Evolutionary conservation across 2,113 vertebrate genomes (phyloP), one percentile per base, ranked within the genome.

Genomic region (Dascyllus trimaculatus): DNA sequence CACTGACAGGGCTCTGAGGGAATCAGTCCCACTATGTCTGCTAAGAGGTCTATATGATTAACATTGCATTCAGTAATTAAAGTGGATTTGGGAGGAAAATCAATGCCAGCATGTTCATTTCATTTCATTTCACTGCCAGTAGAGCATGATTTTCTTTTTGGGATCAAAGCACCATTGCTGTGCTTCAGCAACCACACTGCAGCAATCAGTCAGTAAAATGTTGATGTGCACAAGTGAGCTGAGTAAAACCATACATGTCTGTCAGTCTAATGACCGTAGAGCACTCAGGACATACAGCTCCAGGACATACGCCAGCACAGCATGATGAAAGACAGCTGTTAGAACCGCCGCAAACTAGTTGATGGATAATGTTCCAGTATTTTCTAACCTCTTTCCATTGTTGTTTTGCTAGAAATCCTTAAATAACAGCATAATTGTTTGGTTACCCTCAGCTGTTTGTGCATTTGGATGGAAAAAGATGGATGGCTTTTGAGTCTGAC

Each of bases 101-200:
- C 81, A 32, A 80, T 81, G 66, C 4, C 32, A 70, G 66, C 66
- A 56, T 82, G 71, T 78, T 88, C 26, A 89, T 84, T 88, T 73
- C 57, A 35, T 29, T 29, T 29, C 26, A 29, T 56, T 62, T 61
- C 48, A 79, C 61, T 84, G 52, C 64, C 32, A 60, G 35, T 29
- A 22, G 45, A 72, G 54, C 26, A 76, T 43, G 40, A 35, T 76
- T 81, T 84, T 80, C 61, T 80, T 63, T 51, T 53, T 57, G 63
- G 71, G 58, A 81, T 82, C 66, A 85, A 75, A 78, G 69, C 29
- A 35, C 8, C 19, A 5, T 66, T 38, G 40, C 46, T 67, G 43
- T 15, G 22, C 52, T 10, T 71, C 46, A 19, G 69, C 59, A 52
- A 53, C 66, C 10, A 9, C 52, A 32, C 76, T 46, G 48, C 54